phyloP scores from a whole-genome alignment of 1,140 invertebrate species.

The Ceratina japonica region DNA sequence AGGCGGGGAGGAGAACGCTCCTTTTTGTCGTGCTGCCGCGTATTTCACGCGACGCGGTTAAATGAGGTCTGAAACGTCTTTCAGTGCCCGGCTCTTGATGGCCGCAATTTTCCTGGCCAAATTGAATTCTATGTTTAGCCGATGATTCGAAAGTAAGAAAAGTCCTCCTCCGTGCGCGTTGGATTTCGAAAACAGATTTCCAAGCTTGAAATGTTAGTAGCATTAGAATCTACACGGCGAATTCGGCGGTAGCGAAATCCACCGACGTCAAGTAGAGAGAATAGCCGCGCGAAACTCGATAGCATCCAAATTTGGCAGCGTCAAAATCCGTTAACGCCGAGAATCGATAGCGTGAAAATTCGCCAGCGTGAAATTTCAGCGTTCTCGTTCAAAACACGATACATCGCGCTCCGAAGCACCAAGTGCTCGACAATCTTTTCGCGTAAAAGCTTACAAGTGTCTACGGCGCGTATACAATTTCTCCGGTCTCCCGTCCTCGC shows the following conservation, averaged over 20 bases:
- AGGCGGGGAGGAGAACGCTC: neutral
- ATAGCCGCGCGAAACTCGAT: neutral
- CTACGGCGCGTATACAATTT: too few species aligned
- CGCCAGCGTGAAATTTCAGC: neutral
- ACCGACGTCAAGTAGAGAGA: neutral
- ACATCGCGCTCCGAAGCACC: neutral
- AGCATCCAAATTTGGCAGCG: neutral
- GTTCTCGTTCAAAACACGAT: neutral
- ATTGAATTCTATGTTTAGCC: slow-evolving; percentile 39
- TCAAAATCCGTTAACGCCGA: neutral
- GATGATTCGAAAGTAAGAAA: neutral
- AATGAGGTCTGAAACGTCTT: slow-evolving; percentile 2
- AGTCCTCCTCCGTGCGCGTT: too few species aligned
- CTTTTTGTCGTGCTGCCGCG: neutral
- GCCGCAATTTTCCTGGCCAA: slow-evolving; percentile 12
- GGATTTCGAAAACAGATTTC: too few species aligned
- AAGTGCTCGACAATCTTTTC: too few species aligned
- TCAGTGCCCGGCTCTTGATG: neutral
- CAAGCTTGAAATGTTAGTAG: too few species aligned
- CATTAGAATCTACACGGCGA: too few species aligned
- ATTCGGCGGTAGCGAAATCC: neutral
- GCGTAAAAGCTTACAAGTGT: too few species aligned
- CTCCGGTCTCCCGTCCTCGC: neutral
- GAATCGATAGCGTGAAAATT: neutral
- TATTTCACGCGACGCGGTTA: neutral